Evolutionary conservation across 2,888 invertebrate species (phyloP).

Genomic region (Torymus auratus): DNA sequence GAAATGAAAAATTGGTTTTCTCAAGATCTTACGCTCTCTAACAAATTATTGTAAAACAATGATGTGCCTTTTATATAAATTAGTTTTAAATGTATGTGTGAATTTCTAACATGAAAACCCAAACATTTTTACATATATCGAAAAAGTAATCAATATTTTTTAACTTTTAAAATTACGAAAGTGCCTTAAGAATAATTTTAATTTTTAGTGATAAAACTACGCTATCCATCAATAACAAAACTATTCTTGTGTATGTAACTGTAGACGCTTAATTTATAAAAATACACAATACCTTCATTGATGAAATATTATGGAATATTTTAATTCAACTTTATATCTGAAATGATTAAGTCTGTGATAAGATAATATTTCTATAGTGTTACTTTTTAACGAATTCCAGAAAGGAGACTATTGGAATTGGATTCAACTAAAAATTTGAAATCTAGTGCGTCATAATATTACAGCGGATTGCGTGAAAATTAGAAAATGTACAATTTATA

Average conservation of each 20-base stretch:
- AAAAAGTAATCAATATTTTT: slow-evolving; percentile 13
- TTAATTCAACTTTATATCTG: slow-evolving; percentile 9
- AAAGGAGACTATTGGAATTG: background rate
- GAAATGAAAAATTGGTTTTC: slow-evolving; percentile 26
- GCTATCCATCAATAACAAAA: background rate
- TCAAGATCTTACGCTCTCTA: slow-evolving; percentile 25
- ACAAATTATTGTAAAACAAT: slow-evolving; percentile 3
- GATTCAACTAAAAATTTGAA: slow-evolving; percentile 9
- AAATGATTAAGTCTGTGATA: slow-evolving; percentile 42
- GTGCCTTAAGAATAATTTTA: slow-evolving; percentile 35
- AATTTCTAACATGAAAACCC: background rate
- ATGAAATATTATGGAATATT: background rate
- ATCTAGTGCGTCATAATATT: background rate
- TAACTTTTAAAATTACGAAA: slow-evolving; percentile 15
- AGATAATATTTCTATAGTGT: slow-evolving; percentile 13
- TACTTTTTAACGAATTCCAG: slow-evolving; percentile 11
- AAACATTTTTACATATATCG: slow-evolving; percentile 8
- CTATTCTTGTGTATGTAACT: slow-evolving; percentile 5
- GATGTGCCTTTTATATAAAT: slow-evolving; percentile 8
- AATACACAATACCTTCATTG: slow-evolving; percentile 16
- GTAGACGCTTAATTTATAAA: slow-evolving; percentile 4
- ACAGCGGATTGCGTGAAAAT: background rate
- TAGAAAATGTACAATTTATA: too few species aligned
- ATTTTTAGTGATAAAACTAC: background rate
- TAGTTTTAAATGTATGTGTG: background rate